Percentiles rank a stretch among this genome's conserved stretches.
Conservation (phyloP, 2,797 vertebrate species). For the Acestrorhynchus altus region DNA sequence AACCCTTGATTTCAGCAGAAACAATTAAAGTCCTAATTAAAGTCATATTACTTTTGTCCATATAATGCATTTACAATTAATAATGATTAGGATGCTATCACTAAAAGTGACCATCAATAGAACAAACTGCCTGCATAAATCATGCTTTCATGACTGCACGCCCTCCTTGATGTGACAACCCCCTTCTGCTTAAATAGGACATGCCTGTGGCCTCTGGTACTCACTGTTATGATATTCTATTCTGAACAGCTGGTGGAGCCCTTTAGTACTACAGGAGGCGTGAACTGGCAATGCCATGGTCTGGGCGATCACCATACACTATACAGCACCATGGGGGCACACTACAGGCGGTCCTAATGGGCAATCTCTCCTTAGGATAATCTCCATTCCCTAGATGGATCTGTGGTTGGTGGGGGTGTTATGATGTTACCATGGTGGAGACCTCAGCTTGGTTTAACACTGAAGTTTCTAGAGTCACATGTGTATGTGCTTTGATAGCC, state of each 20-base stretch:
- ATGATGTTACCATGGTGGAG: background rate
- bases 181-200: background rate
- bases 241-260: slow-evolving; percentile 28
- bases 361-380: background rate
- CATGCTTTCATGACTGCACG: background rate
- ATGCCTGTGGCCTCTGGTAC: background rate
- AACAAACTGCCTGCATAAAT: background rate
- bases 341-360: background rate
- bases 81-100: too few relatives aligned
- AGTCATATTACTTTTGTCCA: too few relatives aligned
- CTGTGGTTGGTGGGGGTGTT: background rate
- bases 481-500: background rate
- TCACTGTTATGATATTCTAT: slow-evolving; percentile 40
- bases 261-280: background rate
- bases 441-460: background rate
- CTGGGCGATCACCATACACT: slow-evolving; percentile 2
- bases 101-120: too few relatives aligned
- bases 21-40: too few relatives aligned
- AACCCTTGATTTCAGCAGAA: too few relatives aligned
- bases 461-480: background rate
- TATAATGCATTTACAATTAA: too few relatives aligned
- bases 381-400: slow-evolving; percentile 30
- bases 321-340: slow-evolving; percentile 25
- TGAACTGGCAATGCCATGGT: slow-evolving; percentile 7
- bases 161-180: background rate